phyloP scores from a whole-genome alignment of 2,113 vertebrate genomes.

The Megaceryle maxima region DNA sequence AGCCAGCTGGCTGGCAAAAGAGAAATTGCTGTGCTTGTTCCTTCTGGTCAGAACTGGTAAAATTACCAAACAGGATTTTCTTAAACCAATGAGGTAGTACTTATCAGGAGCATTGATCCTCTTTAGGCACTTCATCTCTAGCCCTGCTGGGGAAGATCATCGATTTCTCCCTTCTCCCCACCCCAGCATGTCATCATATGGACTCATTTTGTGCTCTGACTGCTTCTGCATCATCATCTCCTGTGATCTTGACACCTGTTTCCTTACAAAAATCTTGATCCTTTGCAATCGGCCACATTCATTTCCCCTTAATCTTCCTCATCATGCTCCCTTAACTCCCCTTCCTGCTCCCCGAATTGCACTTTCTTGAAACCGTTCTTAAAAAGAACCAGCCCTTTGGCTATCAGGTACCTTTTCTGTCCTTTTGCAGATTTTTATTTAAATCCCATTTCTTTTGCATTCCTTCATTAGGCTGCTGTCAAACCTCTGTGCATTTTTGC shows the following conservation, averaged over 20 bases:
- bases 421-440: constrained; percentile 46
- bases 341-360: not conserved
- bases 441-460: constrained; percentile 52
- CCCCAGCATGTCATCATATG: not conserved
- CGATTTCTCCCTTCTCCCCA: not conserved
- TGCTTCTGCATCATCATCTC: not conserved
- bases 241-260: not conserved
- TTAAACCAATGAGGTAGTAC: not conserved
- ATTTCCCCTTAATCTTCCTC: not conserved
- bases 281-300: rapidly evolving
- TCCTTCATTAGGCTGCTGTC: constrained; percentile 34
- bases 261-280: not conserved
- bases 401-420: not conserved
- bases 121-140: not conserved
- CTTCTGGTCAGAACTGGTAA: not conserved
- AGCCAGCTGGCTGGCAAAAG: not conserved
- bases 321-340: not conserved
- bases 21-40: not conserved
- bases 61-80: not conserved
- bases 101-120: not conserved
- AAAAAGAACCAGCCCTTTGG: not conserved
- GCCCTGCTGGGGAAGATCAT: not conserved
- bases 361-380: not conserved
- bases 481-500: constrained; percentile 29
- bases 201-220: not conserved